phyloP scores from a whole-genome alignment of 2,797 vertebrate species.

The Peromyscus attwateri region DNA sequence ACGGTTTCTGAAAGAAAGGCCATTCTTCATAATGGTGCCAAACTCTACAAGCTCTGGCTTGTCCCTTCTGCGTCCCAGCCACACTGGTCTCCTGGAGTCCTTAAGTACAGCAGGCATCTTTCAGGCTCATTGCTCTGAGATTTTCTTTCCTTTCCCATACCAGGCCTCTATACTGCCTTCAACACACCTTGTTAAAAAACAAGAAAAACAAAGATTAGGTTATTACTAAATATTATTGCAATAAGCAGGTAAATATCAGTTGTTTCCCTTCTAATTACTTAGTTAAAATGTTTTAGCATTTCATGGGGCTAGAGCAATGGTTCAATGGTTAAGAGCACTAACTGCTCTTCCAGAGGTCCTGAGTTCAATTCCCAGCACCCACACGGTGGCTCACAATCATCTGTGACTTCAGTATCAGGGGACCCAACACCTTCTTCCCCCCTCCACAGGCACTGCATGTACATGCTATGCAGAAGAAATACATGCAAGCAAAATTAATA shows the following conservation, averaged over 20 bases:
- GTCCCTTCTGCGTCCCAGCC: not conserved
- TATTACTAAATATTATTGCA: slow-evolving; percentile 49
- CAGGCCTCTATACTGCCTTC: not conserved
- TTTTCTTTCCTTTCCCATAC: not conserved
- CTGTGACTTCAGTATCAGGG: not conserved
- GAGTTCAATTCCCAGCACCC: not conserved
- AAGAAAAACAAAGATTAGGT: not conserved
- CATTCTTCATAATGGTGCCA: not conserved
- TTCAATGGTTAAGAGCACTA: not conserved
- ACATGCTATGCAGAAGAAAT: not conserved
- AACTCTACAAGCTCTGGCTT: not conserved
- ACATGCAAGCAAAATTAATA: not conserved
- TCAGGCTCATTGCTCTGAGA: not conserved
- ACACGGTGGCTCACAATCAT: not conserved
- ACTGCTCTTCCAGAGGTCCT: not conserved
- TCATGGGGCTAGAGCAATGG: not conserved
- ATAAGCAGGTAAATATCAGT: not conserved
- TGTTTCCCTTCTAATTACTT: not conserved
- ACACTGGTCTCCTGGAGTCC: not conserved
- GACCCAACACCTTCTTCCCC: not conserved
- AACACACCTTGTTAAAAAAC: not conserved
- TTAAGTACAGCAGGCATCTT: not conserved
- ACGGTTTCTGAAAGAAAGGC: not conserved
- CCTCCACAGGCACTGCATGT: not conserved
- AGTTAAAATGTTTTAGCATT: not conserved